A percentile compares a stretch with the other conserved stretches of the same genome.
phyloP scores from a whole-genome alignment of 23 tunicate species.

The Styela plicata region DNA sequence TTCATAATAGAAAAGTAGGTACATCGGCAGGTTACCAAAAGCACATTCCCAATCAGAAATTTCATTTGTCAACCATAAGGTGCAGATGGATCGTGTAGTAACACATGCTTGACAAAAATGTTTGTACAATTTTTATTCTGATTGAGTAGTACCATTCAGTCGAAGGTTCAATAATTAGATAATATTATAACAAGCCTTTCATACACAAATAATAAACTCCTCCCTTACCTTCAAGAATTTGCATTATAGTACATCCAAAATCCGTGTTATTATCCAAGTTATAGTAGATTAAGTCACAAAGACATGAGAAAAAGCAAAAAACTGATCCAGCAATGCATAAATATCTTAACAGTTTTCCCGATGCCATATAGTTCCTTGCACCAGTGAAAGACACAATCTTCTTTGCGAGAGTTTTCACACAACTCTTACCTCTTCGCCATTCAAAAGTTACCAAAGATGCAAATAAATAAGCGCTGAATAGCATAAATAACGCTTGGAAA shows the following conservation, averaged over 20 bases:
- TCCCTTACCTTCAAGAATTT: constrained; percentile 5
- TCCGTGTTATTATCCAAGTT: background rate
- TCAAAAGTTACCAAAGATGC: background rate
- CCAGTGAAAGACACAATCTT: constrained; percentile 2
- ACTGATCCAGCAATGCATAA: constrained; percentile 14
- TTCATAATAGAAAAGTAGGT: too few species aligned
- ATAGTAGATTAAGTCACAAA: background rate
- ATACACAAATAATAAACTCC: too few species aligned
- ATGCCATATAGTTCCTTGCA: background rate
- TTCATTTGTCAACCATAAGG: too few species aligned
- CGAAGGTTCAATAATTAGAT: too few species aligned
- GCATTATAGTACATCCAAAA: background rate
- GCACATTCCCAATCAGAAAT: too few species aligned
- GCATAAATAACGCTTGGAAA: background rate
- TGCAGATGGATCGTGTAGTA: too few species aligned
- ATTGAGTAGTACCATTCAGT: too few species aligned
- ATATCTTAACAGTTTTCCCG: constrained; percentile 4
- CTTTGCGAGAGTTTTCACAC: constrained; percentile 8
- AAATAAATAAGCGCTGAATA: background rate
- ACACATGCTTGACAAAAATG: too few species aligned
- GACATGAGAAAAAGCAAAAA: constrained; percentile 7
- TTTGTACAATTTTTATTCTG: too few species aligned
- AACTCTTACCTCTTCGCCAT: background rate
- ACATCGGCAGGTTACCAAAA: too few species aligned
- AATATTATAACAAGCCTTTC: too few species aligned